phyloP scores from a whole-genome alignment of 2,888 invertebrate species.

The Mycalesis mineus region DNA sequence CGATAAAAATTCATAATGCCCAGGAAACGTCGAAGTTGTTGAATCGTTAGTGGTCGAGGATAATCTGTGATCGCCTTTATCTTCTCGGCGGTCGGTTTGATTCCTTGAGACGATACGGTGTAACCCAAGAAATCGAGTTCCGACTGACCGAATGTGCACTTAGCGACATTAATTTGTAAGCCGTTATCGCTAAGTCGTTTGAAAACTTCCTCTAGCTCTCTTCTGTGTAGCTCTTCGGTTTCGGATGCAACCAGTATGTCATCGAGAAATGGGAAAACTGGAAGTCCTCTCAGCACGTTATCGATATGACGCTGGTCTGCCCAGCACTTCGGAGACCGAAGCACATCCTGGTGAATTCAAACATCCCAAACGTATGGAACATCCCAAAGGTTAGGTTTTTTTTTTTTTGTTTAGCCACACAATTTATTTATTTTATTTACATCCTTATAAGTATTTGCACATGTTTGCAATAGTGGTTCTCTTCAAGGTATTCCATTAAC shows the following conservation, averaged over 20 bases:
- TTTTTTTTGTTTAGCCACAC: too few relatives aligned
- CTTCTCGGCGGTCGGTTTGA: not conserved
- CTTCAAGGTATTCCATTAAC: too few relatives aligned
- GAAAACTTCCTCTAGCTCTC: not conserved
- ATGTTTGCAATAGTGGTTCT: too few relatives aligned
- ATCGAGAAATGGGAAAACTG: too few relatives aligned
- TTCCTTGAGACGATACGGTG: not conserved
- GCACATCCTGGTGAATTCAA: not conserved
- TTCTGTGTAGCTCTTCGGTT: not conserved
- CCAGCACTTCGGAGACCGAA: too few relatives aligned
- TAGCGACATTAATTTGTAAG: not conserved
- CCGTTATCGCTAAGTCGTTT: not conserved
- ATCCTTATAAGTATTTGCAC: too few relatives aligned
- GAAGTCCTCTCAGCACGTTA: too few relatives aligned
- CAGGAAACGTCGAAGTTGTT: not conserved
- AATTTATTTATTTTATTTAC: too few relatives aligned
- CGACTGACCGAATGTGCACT: not conserved
- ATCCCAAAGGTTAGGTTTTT: too few relatives aligned
- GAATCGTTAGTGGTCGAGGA: not conserved
- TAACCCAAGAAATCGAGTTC: not conserved
- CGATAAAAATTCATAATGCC: slow-evolving; percentile 24
- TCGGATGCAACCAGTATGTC: not conserved
- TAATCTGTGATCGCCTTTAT: not conserved
- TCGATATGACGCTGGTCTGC: too few relatives aligned
- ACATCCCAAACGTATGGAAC: too few relatives aligned